Conservation (phyloP, 2,888 invertebrate species). For the Coremacera marginata region DNA sequence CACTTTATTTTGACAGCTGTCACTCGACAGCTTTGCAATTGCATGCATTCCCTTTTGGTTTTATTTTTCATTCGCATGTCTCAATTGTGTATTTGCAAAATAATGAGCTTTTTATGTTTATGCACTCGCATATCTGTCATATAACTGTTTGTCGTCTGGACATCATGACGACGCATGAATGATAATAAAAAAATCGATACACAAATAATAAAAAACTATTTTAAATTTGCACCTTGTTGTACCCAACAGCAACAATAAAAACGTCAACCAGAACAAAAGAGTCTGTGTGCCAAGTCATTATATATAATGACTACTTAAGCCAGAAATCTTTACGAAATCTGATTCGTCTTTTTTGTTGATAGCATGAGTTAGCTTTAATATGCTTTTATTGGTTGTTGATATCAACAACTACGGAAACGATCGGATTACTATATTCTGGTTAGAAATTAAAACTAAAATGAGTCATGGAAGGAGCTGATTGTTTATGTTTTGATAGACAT, state of each 20-base stretch:
- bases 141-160: background rate
- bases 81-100: background rate
- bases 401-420: too few relatives aligned
- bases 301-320: background rate
- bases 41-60: background rate
- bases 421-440: too few relatives aligned
- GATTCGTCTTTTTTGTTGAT: too few relatives aligned
- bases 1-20: slow-evolving; percentile 7
- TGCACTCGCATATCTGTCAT: background rate
- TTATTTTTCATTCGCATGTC: background rate
- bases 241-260: background rate
- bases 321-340: too few relatives aligned
- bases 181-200: background rate
- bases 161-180: background rate
- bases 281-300: background rate
- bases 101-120: background rate
- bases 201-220: background rate
- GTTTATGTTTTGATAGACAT: too few relatives aligned
- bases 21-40: background rate
- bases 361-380: too few relatives aligned
- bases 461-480: too few relatives aligned
- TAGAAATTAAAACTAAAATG: too few relatives aligned
- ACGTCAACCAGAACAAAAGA: background rate
- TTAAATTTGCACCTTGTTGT: background rate
- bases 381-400: too few relatives aligned